Conservation (phyloP, 2,113 vertebrate genomes). For the Pachypanchax playfairii region DNA sequence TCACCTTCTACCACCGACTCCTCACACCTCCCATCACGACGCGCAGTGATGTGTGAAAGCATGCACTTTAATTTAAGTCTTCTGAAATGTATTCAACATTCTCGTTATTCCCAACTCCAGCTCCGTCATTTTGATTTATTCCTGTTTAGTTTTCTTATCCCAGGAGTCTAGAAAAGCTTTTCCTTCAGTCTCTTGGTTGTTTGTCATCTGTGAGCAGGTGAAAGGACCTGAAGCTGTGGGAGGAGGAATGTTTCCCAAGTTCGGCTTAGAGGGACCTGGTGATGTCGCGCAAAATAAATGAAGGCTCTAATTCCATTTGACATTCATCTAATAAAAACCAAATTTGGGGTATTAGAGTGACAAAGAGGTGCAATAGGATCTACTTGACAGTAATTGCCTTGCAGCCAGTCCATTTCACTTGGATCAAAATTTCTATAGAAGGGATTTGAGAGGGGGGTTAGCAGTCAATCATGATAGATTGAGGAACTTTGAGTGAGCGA, state of each 20-base stretch:
- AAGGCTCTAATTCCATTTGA: slow-evolving; percentile 71
- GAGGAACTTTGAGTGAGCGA: slow-evolving; percentile 49
- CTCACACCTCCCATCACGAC: slow-evolving; percentile 2
- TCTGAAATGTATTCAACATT: slow-evolving; percentile 11
- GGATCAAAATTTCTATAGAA: slow-evolving; percentile 53
- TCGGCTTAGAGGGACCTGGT: not conserved
- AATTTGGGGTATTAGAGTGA: slow-evolving; percentile 71
- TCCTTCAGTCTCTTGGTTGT: not conserved
- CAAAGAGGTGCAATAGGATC: slow-evolving; percentile 64
- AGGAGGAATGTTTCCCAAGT: slow-evolving; percentile 24
- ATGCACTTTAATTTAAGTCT: not conserved
- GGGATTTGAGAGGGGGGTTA: slow-evolving; percentile 50
- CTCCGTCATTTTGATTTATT: slow-evolving; percentile 1
- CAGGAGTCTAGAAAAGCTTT: not conserved
- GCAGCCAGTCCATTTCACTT: slow-evolving; percentile 45
- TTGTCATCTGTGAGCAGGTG: slow-evolving; percentile 29
- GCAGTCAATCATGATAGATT: slow-evolving; percentile 53
- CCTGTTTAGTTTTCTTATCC: not conserved
- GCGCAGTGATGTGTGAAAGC: not conserved
- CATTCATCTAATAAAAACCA: slow-evolving; percentile 73
- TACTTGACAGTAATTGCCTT: slow-evolving; percentile 74
- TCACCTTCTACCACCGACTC: slow-evolving; percentile 30
- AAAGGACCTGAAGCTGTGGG: slow-evolving; percentile 13
- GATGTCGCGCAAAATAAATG: slow-evolving; percentile 58
- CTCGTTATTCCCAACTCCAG: not conserved